Evolutionary conservation across 2,888 invertebrate species (phyloP), one percentile per base, ranked within the genome.

Genomic region (Volucella bombylans): DNA sequence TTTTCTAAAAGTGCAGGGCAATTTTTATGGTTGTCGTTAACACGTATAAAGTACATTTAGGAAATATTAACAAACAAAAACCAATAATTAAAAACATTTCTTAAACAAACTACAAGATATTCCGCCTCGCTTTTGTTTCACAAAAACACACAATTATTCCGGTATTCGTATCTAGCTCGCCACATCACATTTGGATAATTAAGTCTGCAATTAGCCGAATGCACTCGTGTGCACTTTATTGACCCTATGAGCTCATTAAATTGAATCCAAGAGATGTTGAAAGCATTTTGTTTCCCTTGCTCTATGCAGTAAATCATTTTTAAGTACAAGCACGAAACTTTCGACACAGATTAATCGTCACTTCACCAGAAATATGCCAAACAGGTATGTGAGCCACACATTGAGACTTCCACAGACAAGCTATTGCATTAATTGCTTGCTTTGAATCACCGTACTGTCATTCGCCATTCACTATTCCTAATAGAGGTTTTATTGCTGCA

Each of bases 251-350:
- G 10, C 65, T 43, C 47, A 61, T 72, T 76, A 67, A 62, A 45
- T 45, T 14, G 6, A 47, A 54, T 79, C 41, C 59, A 57, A 65
- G 49, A 67, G 59, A 23, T 55, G 54, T 59, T 54, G 49, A 67
- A 80, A 73, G 57, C 18, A 8, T 68, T 82, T 73, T 68, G 49
- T 31, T 62, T 50, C 62, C 43, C 43, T 31, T 49, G 31, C 39
- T 62, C 73, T 59, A 74, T 59, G 71, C 69, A 79, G 74, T 79
- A 62, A 83, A 83, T 83, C 69, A 83, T 83, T 79, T 83, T 83
- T 50, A 59, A 71, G 61, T 71, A 62, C 74, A 74, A 67, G 61
- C 64, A 73, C 15, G 45, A 61, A 71, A 79, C 79, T 79, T 79
- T 79, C 71, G 31, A 80, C 72, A 79, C 79, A 74, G 76, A 77